Evolutionary conservation across 2,888 invertebrate genomes (phyloP).

Genomic region (Rhynchonema sp.): DNA sequence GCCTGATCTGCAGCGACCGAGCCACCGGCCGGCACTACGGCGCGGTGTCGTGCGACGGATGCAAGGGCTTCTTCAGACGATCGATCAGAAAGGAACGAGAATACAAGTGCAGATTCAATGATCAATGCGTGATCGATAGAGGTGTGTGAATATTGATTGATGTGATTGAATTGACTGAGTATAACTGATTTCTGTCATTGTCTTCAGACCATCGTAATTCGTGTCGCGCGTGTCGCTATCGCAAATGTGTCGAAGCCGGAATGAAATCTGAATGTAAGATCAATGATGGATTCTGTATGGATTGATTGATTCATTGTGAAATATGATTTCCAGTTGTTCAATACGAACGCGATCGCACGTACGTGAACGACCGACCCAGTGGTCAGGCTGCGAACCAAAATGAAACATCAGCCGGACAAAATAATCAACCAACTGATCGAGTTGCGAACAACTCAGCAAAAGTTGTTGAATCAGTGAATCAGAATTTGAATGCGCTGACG

Average conservation of each 20-base stretch:
- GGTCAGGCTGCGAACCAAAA: too few relatives aligned
- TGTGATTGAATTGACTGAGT: neutral
- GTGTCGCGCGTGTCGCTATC: neutral
- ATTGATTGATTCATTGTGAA: too few relatives aligned
- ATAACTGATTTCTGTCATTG: neutral
- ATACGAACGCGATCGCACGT: slow-evolving; percentile 81
- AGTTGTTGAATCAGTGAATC: too few relatives aligned
- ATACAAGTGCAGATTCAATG: slow-evolving; percentile 22
- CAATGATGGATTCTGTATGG: neutral
- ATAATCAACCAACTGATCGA: neutral
- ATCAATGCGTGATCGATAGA: slow-evolving; percentile 23
- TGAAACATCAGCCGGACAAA: neutral
- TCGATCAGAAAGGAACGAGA: slow-evolving; percentile 22
- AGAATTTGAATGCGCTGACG: too few relatives aligned
- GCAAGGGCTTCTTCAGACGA: slow-evolving; percentile 21
- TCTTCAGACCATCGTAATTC: neutral
- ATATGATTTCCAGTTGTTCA: slow-evolving; percentile 60
- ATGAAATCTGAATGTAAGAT: neutral
- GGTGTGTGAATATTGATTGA: slow-evolving; percentile 5
- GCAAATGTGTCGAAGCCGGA: neutral
- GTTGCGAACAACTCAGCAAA: neutral
- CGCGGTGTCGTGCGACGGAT: slow-evolving; percentile 9
- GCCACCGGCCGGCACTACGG: slow-evolving; percentile 24
- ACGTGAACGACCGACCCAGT: too few relatives aligned
- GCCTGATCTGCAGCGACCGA: slow-evolving; percentile 12